A percentile compares a stretch with the other conserved stretches of the same genome.
These are phyloP conservation scores for Anabacerthia variegaticeps DNA, from an alignment of 2,797 vertebrate genomes.

Conservation along the genomic window DNA sequence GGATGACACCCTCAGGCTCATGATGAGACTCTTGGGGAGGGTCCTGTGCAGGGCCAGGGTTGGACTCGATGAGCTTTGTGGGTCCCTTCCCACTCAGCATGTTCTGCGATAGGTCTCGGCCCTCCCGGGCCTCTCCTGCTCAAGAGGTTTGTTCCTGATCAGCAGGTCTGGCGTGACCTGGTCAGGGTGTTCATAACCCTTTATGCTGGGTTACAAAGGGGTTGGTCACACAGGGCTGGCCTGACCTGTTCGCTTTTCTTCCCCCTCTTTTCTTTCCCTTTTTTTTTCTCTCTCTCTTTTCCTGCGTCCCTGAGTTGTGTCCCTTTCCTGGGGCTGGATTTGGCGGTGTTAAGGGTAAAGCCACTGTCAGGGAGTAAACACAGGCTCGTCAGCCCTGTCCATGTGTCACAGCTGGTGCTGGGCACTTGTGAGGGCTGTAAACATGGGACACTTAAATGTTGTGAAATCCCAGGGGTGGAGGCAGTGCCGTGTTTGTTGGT, in stretches of 20 bases:
- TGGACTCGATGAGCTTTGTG: not conserved
- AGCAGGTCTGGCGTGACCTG: not conserved
- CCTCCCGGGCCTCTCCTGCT: not conserved
- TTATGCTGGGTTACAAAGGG: not conserved
- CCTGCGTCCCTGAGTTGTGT: not conserved
- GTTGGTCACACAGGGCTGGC: not conserved
- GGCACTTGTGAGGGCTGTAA: not conserved
- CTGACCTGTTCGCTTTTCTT: not conserved
- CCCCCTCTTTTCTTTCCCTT: too few relatives aligned
- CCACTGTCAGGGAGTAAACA: not conserved
- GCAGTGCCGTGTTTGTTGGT: not conserved
- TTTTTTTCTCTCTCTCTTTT: not conserved
- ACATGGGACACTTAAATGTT: not conserved
- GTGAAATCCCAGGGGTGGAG: not conserved
- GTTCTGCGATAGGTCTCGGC: not conserved
- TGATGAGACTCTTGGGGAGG: not conserved
- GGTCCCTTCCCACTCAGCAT: not conserved
- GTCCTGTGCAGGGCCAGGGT: not conserved
- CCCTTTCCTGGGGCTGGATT: not conserved
- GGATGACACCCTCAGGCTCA: accelerated
- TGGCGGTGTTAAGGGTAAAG: not conserved
- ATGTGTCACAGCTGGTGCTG: not conserved
- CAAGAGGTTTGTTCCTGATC: not conserved
- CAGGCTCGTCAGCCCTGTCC: not conserved
- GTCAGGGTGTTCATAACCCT: not conserved